Evolutionary conservation across 2,113 vertebrate genomes (phyloP).

Genomic region (Eudyptes chrysolophus): DNA sequence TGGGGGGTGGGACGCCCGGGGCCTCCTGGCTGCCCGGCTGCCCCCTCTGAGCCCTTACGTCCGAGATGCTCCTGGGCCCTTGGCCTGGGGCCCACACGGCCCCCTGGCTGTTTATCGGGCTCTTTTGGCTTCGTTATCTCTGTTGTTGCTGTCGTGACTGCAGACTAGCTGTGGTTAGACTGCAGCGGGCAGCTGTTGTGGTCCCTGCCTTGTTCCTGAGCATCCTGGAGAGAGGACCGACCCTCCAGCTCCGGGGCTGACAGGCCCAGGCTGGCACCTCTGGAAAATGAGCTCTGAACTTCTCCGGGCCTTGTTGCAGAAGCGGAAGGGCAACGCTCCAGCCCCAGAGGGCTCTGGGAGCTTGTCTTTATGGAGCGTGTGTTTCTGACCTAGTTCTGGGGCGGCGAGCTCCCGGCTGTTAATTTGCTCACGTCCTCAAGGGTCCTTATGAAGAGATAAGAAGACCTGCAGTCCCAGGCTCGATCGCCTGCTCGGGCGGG

Average conservation of each 20-base stretch:
- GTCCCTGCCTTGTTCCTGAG: not conserved
- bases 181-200: not conserved
- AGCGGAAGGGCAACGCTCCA: not conserved
- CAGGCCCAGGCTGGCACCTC: not conserved
- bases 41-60: not conserved
- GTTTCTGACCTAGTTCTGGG: not conserved
- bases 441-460: rapidly evolving
- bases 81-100: not conserved
- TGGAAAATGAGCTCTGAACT: not conserved
- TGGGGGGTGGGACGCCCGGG: no score
- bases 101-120: rapidly evolving
- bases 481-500: rapidly evolving
- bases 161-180: not conserved
- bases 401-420: rapidly evolving
- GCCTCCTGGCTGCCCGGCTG: not conserved
- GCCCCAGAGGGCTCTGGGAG: not conserved
- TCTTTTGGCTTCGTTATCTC: rapidly evolving
- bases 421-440: rapidly evolving
- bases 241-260: not conserved
- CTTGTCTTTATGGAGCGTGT: rapidly evolving
- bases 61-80: not conserved
- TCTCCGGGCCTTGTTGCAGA: not conserved
- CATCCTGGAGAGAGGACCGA: not conserved
- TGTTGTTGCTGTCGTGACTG: not conserved
- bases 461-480: not conserved